These are phyloP conservation scores for Myiotriccus ornatus DNA, from an alignment of 2,797 vertebrate genomes.

Conservation along the genomic window DNA sequence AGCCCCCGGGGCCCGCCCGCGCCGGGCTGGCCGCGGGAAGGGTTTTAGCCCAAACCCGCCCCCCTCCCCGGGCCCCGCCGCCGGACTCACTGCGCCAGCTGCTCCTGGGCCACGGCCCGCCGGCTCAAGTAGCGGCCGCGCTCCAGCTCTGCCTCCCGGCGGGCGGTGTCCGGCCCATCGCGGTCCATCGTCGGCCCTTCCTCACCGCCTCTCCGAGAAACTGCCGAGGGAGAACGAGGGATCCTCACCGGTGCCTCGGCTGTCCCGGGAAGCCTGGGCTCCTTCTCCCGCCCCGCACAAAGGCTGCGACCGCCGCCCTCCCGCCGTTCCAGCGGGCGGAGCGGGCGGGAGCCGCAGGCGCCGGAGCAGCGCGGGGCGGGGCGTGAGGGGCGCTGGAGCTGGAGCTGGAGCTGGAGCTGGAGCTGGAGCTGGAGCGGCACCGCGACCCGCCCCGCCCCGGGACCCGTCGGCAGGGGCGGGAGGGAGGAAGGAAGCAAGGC, in stretches of 20 bases:
- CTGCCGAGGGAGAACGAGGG: neutral
- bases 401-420: neutral
- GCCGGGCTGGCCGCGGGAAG: neutral
- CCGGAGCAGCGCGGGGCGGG: accelerated
- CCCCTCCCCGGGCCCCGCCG: neutral
- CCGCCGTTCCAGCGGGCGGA: no score
- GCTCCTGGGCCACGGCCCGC: neutral
- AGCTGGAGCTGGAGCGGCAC: neutral
- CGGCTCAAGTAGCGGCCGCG: neutral
- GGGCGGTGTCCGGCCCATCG: neutral
- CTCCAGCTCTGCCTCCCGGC: neutral
- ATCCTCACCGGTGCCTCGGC: neutral
- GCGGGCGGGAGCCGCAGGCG: no score
- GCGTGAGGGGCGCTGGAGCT: no score
- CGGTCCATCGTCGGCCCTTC: neutral
- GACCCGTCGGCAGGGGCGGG: accelerated
- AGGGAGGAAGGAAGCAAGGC: neutral
- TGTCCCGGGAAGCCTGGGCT: neutral
- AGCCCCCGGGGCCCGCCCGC: neutral
- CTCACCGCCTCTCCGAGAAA: neutral
- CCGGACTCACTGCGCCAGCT: neutral
- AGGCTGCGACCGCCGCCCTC: no score
- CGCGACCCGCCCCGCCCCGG: neutral
- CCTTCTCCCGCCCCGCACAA: accelerated
- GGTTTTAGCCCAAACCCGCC: neutral